These are phyloP conservation scores for Clytia hemisphaerica DNA, from an alignment of 30 jellyfish, hydroid and myxozoan species.

Conservation along the genomic window DNA sequence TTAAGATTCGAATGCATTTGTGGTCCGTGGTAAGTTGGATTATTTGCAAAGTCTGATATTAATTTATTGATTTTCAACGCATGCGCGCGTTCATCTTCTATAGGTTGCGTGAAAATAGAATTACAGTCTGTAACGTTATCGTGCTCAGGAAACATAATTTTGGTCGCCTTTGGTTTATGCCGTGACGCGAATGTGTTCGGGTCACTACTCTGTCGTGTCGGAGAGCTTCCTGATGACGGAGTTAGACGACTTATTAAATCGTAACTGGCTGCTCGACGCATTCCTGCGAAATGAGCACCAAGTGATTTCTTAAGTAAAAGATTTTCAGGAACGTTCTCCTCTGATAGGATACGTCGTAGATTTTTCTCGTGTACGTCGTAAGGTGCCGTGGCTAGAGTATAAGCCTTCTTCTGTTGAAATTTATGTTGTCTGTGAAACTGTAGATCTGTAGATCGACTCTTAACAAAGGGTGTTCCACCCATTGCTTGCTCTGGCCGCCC, in stretches of 20 bases:
- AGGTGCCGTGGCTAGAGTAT: constrained; percentile 10
- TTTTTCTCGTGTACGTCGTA: constrained; percentile 8
- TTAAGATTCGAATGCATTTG: constrained; percentile 1
- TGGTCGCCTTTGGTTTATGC: no score
- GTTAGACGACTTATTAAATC: neutral
- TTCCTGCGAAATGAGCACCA: no score
- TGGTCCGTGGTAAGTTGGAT: no score
- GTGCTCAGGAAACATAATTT: constrained; percentile 14
- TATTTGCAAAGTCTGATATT: neutral
- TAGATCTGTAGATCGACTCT: neutral
- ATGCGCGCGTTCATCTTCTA: constrained; percentile 2
- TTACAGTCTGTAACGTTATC: constrained; percentile 15
- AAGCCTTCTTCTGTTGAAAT: neutral
- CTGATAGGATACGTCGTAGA: constrained; percentile 8
- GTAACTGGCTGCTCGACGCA: constrained; percentile 27
- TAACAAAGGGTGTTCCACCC: neutral
- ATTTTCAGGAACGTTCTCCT: constrained; percentile 17
- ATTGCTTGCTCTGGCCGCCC: constrained; percentile 1
- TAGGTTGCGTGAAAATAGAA: constrained; percentile 1
- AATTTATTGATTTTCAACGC: neutral
- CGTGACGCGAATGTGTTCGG: no score
- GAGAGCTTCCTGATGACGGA: constrained; percentile 1
- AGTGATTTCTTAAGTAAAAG: neutral
- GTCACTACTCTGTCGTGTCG: neutral
- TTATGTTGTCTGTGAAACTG: neutral